A percentile compares a stretch with the other conserved stretches of the same genome.
Evolutionary conservation across 2,888 invertebrate species (phyloP).

Genomic region (Opisthograptis luteolata): DNA sequence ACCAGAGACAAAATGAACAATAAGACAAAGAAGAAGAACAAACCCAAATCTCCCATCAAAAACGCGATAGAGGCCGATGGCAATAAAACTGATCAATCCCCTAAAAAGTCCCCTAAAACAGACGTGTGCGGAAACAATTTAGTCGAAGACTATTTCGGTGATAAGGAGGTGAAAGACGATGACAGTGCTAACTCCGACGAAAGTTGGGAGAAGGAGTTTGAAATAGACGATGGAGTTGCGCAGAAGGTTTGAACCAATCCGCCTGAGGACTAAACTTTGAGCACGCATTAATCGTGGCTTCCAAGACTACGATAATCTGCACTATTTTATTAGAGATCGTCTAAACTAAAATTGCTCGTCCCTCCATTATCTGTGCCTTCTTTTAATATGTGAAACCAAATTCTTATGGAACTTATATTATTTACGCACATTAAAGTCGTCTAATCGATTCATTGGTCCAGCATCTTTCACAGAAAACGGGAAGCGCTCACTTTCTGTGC

Average conservation of each 20-base stretch:
- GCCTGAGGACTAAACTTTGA: slow-evolving; percentile 40
- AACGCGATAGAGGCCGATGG: slow-evolving; percentile 29
- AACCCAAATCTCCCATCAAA: slow-evolving; percentile 25
- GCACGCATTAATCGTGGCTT: slow-evolving; percentile 14
- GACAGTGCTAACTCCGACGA: slow-evolving; percentile 82
- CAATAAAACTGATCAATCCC: slow-evolving; percentile 56
- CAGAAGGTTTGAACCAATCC: slow-evolving; percentile 62
- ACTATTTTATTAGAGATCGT: neutral
- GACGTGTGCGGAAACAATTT: slow-evolving; percentile 78
- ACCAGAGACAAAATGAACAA: slow-evolving; percentile 60
- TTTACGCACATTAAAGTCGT: too few relatives aligned
- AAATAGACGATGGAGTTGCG: slow-evolving; percentile 73
- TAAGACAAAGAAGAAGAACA: slow-evolving; percentile 30
- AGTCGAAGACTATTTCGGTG: slow-evolving; percentile 82
- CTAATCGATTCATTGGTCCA: too few relatives aligned
- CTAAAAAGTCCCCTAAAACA: slow-evolving; percentile 62
- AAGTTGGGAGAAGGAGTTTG: slow-evolving; percentile 86
- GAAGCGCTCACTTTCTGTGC: too few relatives aligned
- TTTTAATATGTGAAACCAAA: too few relatives aligned
- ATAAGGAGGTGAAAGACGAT: slow-evolving; percentile 74
- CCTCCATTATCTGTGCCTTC: too few relatives aligned
- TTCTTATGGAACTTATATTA: too few relatives aligned
- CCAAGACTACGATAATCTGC: slow-evolving; percentile 1
- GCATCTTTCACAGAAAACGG: too few relatives aligned
- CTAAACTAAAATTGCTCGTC: too few relatives aligned